A percentile compares a stretch with the other conserved stretches of the same genome.
These are phyloP conservation scores for Frieseomelitta varia DNA, from an alignment of 1,140 invertebrate species.

Conservation along the genomic window DNA sequence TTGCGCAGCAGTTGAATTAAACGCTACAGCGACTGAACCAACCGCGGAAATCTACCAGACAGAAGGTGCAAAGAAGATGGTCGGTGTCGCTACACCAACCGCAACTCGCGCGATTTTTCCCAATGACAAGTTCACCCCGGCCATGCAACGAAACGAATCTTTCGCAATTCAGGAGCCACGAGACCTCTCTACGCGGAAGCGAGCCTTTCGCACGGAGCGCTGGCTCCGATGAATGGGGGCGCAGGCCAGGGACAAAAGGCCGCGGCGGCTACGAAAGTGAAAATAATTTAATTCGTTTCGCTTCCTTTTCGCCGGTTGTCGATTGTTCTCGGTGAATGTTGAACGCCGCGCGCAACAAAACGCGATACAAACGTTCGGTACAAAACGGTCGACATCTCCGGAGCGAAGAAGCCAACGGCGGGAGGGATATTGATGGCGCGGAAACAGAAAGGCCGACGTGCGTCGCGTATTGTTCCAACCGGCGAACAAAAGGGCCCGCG, in stretches of 20 bases:
- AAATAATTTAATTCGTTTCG: slow-evolving; percentile 33
- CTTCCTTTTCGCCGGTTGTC: background rate
- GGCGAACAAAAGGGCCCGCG: slow-evolving; percentile 18
- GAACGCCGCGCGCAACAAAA: background rate
- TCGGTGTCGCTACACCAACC: no score
- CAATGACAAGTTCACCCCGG: no score
- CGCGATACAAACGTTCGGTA: background rate
- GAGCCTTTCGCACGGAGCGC: background rate
- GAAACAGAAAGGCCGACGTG: background rate
- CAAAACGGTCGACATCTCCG: slow-evolving; percentile 5
- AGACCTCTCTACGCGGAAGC: no score
- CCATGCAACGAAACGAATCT: no score
- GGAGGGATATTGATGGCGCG: slow-evolving; percentile 13
- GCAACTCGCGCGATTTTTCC: no score
- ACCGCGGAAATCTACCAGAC: no score
- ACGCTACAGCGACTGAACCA: no score
- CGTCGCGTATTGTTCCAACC: background rate
- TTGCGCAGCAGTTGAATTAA: no score
- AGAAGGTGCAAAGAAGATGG: no score
- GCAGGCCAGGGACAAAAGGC: background rate
- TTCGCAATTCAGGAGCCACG: background rate
- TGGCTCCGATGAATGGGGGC: no score
- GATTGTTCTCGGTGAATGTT: background rate
- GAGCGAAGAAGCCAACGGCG: background rate
- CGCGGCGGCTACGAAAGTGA: background rate